Evolutionary conservation across 1,140 invertebrate species (phyloP), one percentile per base, ranked within the genome.

Genomic region (Leptinotarsa defecta): DNA sequence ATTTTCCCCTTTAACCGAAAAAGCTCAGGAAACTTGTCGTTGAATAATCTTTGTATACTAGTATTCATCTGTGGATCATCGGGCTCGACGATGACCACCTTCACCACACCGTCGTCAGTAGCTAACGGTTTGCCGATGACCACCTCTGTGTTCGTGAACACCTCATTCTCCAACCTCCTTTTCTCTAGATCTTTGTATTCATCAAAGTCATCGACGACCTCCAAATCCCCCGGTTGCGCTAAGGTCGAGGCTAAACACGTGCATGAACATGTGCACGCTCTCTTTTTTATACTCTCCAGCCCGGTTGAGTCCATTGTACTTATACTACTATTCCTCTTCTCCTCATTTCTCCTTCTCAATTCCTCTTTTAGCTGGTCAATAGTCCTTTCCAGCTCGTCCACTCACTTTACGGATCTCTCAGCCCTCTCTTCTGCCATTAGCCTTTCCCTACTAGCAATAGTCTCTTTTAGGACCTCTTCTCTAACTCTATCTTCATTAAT

Each of bases 61-160:
- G 19, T 43, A 11, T 75, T 34, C 78, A 79, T 77, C 13, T 68
- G 34, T 22, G 8, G 8, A 48, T 77, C 77, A 15, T 73, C n/a
- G 15, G 70, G 74, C 22, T 76, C 74, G 5, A 61, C 43, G 3
- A 76, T 4, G 19, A 78, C 77, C 11, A 78, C 77, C 65, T 78
- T 78, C 1, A 77, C 69, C 13, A 24, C 69, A 2, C 1, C 15
- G 11, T 68, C 63, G 4, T 68, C 71, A 11, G 74, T 69, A 3
- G 4, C 52, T 24, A 73, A 17, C 15, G 77, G 77, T 61, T 78
- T 76, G 19, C 72, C 75, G 3, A 74, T 49, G 15, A 61, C 69
- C 17, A 78, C 22, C 57, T 76, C 63, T 13, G 77, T 78, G 70
- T 70, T 69, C n/a, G 19, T 20, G 68, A n/a, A 76, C 13, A 65